phyloP scores from a whole-genome alignment of 2,888 invertebrate species.

The Cordylochernes scorpioides region DNA sequence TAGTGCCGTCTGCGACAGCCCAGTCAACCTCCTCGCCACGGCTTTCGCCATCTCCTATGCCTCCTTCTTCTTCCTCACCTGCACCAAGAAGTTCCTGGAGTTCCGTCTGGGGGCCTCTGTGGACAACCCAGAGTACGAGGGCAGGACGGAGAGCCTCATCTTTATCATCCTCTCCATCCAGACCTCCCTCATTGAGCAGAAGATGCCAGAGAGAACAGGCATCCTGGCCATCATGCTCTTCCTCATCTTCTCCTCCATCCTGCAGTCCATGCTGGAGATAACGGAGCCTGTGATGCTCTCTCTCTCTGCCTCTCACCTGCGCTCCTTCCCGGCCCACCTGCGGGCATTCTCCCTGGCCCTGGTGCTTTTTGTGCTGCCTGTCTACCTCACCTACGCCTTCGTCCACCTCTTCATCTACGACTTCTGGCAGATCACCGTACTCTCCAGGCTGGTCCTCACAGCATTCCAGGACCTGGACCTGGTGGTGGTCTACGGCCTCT shows the following conservation, averaged over 20 bases:
- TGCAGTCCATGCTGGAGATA: slow-evolving; percentile 29
- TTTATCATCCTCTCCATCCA: slow-evolving; percentile 28
- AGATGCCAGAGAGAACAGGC: slow-evolving; percentile 26
- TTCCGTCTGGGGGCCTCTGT: slow-evolving; percentile 17
- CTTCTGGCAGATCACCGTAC: slow-evolving; percentile 28
- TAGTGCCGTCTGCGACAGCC: slow-evolving; percentile 24
- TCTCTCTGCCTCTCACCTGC: slow-evolving; percentile 23
- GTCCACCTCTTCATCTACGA: slow-evolving; percentile 24
- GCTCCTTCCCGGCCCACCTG: slow-evolving; percentile 20
- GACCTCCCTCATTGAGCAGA: slow-evolving; percentile 27
- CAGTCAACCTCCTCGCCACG: slow-evolving; percentile 26
- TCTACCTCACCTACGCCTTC: slow-evolving; percentile 24
- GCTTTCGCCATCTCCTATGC: slow-evolving; percentile 27
- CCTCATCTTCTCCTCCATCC: slow-evolving; percentile 29
- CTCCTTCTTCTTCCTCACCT: slow-evolving; percentile 22
- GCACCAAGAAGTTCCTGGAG: slow-evolving; percentile 23
- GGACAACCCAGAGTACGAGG: slow-evolving; percentile 21
- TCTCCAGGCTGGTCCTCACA: slow-evolving; percentile 27
- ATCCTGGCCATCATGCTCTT: slow-evolving; percentile 28
- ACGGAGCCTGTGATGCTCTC: slow-evolving; percentile 27
- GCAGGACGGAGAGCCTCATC: slow-evolving; percentile 29
- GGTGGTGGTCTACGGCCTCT: slow-evolving; percentile 26
- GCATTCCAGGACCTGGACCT: slow-evolving; percentile 25
- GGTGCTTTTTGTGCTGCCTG: slow-evolving; percentile 23
- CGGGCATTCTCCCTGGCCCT: slow-evolving; percentile 22